Conservation (phyloP, 2,113 vertebrate species). For the Corythoichthys haematopterus region DNA sequence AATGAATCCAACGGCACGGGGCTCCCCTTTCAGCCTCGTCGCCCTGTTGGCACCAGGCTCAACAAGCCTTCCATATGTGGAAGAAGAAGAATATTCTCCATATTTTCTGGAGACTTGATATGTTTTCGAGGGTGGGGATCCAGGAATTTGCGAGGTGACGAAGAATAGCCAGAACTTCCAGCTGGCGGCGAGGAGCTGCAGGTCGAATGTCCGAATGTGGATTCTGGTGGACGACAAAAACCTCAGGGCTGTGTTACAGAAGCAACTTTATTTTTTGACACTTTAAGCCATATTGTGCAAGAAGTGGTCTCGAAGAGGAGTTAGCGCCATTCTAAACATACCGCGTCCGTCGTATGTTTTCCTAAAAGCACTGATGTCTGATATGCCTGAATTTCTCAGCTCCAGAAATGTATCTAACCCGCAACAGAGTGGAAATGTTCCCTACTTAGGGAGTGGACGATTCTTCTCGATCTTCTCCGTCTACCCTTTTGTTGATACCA, state of each 20-base stretch:
- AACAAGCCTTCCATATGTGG: slow-evolving; percentile 99
- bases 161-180: slow-evolving; percentile 64
- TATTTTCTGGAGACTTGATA: slow-evolving; percentile 91
- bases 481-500: not conserved
- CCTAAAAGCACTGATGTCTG: slow-evolving; percentile 86
- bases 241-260: slow-evolving; percentile 89
- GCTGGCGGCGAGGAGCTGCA: slow-evolving; percentile 61
- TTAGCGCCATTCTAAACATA: slow-evolving; percentile 79
- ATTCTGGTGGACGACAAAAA: slow-evolving; percentile 77
- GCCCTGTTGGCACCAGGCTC: slow-evolving; percentile 74
- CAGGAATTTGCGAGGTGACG: slow-evolving; percentile 74
- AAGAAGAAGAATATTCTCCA: slow-evolving; percentile 96
- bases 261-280: slow-evolving; percentile 93
- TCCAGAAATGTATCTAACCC: not conserved
- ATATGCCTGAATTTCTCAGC: not conserved
- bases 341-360: slow-evolving; percentile 84
- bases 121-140: slow-evolving; percentile 76
- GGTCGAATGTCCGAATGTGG: slow-evolving; percentile 72
- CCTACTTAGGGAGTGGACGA: not conserved
- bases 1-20: slow-evolving; percentile 72
- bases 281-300: slow-evolving; percentile 82
- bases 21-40: slow-evolving; percentile 52
- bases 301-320: slow-evolving; percentile 78
- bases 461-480: not conserved
- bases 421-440: not conserved